A percentile compares a stretch with the other conserved stretches of the same genome.
Conservation (phyloP, 2,888 invertebrate species). For the Malthinus seriepunctatus region DNA sequence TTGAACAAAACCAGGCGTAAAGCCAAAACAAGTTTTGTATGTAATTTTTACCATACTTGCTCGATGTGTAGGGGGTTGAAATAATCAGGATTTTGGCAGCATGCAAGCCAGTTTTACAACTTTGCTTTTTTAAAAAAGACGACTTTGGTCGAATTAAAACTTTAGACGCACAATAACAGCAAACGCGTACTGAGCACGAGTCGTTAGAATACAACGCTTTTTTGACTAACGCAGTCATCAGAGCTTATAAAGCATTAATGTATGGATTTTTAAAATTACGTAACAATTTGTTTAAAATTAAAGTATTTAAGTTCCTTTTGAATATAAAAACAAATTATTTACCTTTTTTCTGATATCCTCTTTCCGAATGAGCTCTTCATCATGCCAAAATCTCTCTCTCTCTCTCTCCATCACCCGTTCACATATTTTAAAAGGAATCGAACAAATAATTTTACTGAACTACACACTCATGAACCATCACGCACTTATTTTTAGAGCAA, state of each 20-base stretch:
- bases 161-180: not conserved
- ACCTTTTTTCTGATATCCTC: too few species aligned
- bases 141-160: not conserved
- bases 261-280: not conserved
- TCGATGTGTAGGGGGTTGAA: not conserved
- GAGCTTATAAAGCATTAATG: not conserved
- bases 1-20: slow-evolving; percentile 25
- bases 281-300: too few species aligned
- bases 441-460: too few species aligned
- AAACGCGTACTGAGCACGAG: slow-evolving; percentile 1
- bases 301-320: too few species aligned
- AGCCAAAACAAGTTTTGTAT: slow-evolving; percentile 4
- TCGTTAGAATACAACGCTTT: not conserved
- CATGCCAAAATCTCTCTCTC: too few species aligned
- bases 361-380: too few species aligned
- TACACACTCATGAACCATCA: too few species aligned
- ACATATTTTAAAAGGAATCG: too few species aligned
- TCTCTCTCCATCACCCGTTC: too few species aligned
- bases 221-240: not conserved
- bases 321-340: too few species aligned
- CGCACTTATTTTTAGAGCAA: too few species aligned
- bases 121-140: not conserved
- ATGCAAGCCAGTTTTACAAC: slow-evolving; percentile 9
- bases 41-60: not conserved
- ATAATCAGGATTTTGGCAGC: slow-evolving; percentile 8